phyloP scores from a whole-genome alignment of 2,888 invertebrate species.

The Pegoplata infirma region DNA sequence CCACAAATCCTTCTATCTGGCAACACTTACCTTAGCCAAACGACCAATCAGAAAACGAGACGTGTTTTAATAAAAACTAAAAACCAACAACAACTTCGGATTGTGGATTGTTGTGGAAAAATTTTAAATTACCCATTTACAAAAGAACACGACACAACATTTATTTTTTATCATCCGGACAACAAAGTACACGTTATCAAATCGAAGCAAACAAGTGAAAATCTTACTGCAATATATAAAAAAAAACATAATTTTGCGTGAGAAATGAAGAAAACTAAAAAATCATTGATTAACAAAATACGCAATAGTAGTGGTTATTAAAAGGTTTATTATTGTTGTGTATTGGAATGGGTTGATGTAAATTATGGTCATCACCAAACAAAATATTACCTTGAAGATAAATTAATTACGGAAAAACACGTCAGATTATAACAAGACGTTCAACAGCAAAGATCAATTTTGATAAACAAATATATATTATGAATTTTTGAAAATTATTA shows the following conservation, averaged over 20 bases:
- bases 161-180: conserved; percentile 27
- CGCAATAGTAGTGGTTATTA: conserved; percentile 23
- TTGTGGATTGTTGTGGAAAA: too few species aligned
- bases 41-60: conserved; percentile 54
- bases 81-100: too few species aligned
- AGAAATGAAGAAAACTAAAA: conserved; percentile 50
- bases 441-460: conserved; percentile 34
- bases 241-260: conserved; percentile 38
- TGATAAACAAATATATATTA: not conserved
- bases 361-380: conserved; percentile 32
- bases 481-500: conserved; percentile 31
- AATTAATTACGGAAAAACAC: conserved; percentile 32
- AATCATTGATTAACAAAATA: conserved; percentile 66
- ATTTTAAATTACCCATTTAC: conserved; percentile 43
- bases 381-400: conserved; percentile 40
- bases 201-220: conserved; percentile 37
- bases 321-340: not conserved
- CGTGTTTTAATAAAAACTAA: conserved; percentile 9
- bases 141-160: conserved; percentile 46
- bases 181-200: conserved; percentile 56
- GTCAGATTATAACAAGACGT: conserved; percentile 46
- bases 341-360: conserved; percentile 30
- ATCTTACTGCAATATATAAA: not conserved
- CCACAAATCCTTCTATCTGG: too few species aligned
- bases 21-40: too few species aligned